These are phyloP conservation scores for Drosophila azteca DNA, from an alignment of 1,140 invertebrate species.

Conservation along the genomic window DNA sequence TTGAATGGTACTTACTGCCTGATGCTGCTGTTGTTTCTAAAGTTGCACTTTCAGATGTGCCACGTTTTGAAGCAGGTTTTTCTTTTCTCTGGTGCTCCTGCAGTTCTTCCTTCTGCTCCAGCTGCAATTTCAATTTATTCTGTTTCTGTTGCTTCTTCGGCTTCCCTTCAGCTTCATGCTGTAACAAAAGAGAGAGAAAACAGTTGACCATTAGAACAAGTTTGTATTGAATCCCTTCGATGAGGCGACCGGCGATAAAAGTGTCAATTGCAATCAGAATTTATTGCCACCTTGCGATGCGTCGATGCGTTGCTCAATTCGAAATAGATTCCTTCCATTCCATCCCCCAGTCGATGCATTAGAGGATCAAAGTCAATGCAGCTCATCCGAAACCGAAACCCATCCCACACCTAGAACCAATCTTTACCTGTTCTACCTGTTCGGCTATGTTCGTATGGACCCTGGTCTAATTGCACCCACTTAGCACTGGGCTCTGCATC, in stretches of 20 bases:
- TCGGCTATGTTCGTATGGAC: not conserved
- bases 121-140: constrained; percentile 2
- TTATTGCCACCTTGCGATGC: constrained; percentile 67
- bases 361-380: constrained; percentile 34
- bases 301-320: constrained; percentile 58
- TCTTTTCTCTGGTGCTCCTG: not conserved
- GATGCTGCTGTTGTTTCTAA: constrained; percentile 25
- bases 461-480: constrained; percentile 72
- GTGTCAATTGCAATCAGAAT: constrained; percentile 70
- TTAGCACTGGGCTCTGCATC: constrained; percentile 59
- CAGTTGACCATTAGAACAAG: constrained; percentile 40
- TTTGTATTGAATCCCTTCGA: constrained; percentile 31
- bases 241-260: constrained; percentile 58
- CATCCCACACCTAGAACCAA: not conserved
- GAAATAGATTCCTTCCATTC: constrained; percentile 20
- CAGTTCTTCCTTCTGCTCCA: not conserved
- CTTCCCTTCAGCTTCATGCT: constrained; percentile 19
- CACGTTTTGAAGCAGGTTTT: not conserved
- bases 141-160: constrained; percentile 4
- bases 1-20: constrained; percentile 36
- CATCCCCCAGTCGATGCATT: constrained; percentile 17
- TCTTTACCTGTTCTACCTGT: constrained; percentile 45
- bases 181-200: constrained; percentile 12
- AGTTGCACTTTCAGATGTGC: no score
- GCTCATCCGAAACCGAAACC: constrained; percentile 25